phyloP scores from a whole-genome alignment of 2,113 vertebrate species.

The Chlamydotis undulata region DNA sequence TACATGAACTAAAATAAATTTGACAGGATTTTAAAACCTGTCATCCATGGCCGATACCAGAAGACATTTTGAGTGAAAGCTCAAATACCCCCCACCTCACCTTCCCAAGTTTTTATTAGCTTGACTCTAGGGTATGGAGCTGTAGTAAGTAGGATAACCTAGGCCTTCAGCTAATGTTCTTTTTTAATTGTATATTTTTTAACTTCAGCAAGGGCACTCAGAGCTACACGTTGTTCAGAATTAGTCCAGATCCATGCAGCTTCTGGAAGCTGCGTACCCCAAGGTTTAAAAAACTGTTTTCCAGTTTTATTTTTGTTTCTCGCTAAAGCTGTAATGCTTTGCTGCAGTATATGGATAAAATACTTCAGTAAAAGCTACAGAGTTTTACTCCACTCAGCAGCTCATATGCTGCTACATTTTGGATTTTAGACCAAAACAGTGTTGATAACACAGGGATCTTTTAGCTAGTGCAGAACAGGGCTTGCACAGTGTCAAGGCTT shows the following conservation, averaged over 20 bases:
- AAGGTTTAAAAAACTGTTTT: background rate
- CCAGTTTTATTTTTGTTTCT: background rate
- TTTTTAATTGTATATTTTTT: background rate
- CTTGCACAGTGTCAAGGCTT: no score
- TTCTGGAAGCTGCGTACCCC: background rate
- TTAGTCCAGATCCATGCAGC: background rate
- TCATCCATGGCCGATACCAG: background rate
- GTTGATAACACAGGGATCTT: background rate
- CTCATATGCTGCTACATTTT: background rate
- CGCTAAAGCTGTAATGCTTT: background rate
- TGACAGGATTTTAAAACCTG: background rate
- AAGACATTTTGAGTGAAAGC: background rate
- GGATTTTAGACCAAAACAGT: background rate
- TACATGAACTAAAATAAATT: background rate
- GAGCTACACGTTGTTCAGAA: background rate
- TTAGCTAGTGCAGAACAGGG: background rate
- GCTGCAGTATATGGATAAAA: background rate
- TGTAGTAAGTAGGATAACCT: background rate
- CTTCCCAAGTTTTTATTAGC: background rate
- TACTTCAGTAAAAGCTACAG: background rate
- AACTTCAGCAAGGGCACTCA: background rate
- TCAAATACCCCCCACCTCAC: accelerated
- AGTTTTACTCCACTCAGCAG: background rate
- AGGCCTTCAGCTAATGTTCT: background rate
- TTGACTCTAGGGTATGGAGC: background rate